A percentile compares a stretch with the other conserved stretches of the same genome.
Conservation (phyloP, 2,888 invertebrate species). For the Entomobrya multifasciata region DNA sequence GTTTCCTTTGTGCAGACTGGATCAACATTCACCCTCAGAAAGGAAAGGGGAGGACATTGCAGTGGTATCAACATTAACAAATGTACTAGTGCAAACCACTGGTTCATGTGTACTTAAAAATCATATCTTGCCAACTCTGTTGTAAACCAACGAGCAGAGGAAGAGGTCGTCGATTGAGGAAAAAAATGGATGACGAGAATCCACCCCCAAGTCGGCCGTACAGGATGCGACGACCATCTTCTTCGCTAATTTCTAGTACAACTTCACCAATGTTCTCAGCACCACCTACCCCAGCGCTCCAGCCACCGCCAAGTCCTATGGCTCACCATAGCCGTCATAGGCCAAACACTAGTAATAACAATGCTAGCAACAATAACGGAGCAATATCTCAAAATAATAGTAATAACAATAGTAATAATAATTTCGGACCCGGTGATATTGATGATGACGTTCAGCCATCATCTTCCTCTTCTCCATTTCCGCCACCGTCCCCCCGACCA, state of each 20-base stretch:
- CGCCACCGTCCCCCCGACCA: conserved; percentile 51
- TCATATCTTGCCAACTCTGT: background rate
- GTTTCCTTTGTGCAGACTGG: conserved; percentile 43
- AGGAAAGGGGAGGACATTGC: background rate
- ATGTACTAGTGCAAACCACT: conserved; percentile 52
- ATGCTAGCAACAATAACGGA: conserved; percentile 59
- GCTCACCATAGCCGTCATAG: conserved; percentile 69
- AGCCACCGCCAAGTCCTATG: conserved; percentile 70
- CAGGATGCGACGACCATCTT: conserved; percentile 77
- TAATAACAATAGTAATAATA: conserved; percentile 64
- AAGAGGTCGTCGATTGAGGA: background rate
- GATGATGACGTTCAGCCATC: conserved; percentile 77
- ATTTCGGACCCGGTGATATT: conserved; percentile 71
- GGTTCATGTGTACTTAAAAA: background rate
- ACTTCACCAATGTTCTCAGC: conserved; percentile 77
- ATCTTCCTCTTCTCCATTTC: conserved; percentile 73
- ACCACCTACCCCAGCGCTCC: conserved; percentile 65
- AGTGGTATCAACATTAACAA: background rate
- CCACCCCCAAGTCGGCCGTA: conserved; percentile 74
- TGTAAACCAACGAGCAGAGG: conserved; percentile 5
- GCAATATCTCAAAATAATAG: conserved; percentile 59
- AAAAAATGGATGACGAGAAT: conserved; percentile 76
- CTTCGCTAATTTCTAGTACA: conserved; percentile 79
- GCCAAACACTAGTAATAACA: conserved; percentile 60
- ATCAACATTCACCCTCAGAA: background rate